A percentile compares a stretch with the other conserved stretches of the same genome.
These are phyloP conservation scores for Ariolimax columbianus DNA, from an alignment of 2,888 invertebrate species.

Conservation along the genomic window DNA sequence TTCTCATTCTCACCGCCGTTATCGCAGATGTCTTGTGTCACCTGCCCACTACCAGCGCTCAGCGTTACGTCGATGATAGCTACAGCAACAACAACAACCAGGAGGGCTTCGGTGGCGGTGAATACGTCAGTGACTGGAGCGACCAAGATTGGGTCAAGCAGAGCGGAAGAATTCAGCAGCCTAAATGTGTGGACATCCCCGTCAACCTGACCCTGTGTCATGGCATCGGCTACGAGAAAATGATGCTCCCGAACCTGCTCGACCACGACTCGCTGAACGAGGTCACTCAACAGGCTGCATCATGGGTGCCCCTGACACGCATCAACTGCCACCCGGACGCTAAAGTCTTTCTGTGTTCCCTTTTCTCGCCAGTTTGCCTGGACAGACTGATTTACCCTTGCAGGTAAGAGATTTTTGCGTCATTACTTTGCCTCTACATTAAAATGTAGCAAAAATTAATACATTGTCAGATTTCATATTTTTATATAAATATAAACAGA, in stretches of 20 bases:
- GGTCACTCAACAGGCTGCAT: slow-evolving; percentile 81
- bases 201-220: slow-evolving; percentile 82
- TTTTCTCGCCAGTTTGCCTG: slow-evolving; percentile 83
- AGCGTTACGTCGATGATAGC: slow-evolving; percentile 27
- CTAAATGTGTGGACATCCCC: slow-evolving; percentile 83
- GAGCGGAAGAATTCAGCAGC: slow-evolving; percentile 69
- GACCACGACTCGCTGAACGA: slow-evolving; percentile 83
- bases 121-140: slow-evolving; percentile 51
- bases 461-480: too few relatives aligned
- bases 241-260: slow-evolving; percentile 84
- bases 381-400: slow-evolving; percentile 83
- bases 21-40: not conserved
- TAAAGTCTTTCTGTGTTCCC: slow-evolving; percentile 84
- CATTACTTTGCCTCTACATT: too few relatives aligned
- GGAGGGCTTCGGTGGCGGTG: slow-evolving; percentile 18
- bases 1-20: not conserved
- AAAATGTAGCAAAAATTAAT: too few relatives aligned
- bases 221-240: slow-evolving; percentile 82
- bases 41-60: not conserved
- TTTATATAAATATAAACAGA: too few relatives aligned
- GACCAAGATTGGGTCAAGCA: slow-evolving; percentile 62
- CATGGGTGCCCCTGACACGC: slow-evolving; percentile 83
- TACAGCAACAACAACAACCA: slow-evolving; percentile 28
- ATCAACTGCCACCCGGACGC: slow-evolving; percentile 83
- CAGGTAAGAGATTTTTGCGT: slow-evolving; percentile 65